A percentile compares a stretch with the other conserved stretches of the same genome.
Evolutionary conservation across 2,888 invertebrate species (phyloP).

Genomic region (Meganola albula): DNA sequence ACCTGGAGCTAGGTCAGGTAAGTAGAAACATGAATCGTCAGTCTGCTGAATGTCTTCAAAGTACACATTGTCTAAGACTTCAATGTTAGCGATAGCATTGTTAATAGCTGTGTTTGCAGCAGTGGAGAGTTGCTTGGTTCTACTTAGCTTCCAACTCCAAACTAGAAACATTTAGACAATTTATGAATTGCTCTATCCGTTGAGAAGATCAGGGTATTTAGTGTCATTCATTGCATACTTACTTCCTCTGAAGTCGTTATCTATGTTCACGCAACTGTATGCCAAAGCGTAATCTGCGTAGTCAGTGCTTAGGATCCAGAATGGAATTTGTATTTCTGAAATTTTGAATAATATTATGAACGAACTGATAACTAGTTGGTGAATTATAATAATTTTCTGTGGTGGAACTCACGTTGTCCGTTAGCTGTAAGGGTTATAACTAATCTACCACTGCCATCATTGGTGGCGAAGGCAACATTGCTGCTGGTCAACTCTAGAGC

Average conservation of each 20-base stretch:
- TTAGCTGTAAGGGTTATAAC: constrained; percentile 26
- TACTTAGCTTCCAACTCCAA: constrained; percentile 59
- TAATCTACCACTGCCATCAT: constrained; percentile 41
- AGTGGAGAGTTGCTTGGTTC: constrained; percentile 32
- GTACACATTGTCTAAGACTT: constrained; percentile 41
- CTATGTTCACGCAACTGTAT: constrained; percentile 75
- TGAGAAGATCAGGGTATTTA: neutral
- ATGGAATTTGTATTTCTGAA: constrained; percentile 39
- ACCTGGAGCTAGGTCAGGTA: constrained; percentile 38
- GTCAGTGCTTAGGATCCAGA: constrained; percentile 68
- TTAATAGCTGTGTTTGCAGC: constrained; percentile 33
- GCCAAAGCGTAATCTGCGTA: constrained; percentile 79
- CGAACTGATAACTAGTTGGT: neutral
- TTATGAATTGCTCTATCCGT: neutral
- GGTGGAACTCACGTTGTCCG: constrained; percentile 20
- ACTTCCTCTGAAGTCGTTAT: constrained; percentile 36
- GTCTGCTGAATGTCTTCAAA: constrained; percentile 41
- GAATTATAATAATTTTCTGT: no score
- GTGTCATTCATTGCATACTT: constrained; percentile 8
- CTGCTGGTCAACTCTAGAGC: constrained; percentile 27
- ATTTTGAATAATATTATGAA: constrained; percentile 8
- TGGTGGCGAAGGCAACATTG: constrained; percentile 27
- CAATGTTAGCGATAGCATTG: constrained; percentile 31
- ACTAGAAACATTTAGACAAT: constrained; percentile 29
- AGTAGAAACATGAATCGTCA: constrained; percentile 46